Evolutionary conservation across 2,797 vertebrate species (phyloP).

Genomic region (Sebastes paucispinis): DNA sequence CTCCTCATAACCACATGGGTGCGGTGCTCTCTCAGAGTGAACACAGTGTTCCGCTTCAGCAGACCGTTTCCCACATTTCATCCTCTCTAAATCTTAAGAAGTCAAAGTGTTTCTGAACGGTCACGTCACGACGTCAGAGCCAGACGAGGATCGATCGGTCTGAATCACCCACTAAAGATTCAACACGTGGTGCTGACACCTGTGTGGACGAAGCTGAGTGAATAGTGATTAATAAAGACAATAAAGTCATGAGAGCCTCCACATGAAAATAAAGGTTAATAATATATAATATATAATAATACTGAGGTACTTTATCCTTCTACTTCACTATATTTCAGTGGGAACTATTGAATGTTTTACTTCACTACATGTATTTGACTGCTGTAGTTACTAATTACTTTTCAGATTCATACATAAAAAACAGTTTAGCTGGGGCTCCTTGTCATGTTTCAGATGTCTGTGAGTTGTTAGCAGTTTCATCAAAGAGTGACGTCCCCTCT

Average conservation of each 20-base stretch:
- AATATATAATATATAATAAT: not conserved
- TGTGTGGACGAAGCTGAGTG: not conserved
- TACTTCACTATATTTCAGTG: not conserved
- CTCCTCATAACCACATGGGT: slow-evolving; percentile 63
- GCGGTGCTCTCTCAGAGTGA: slow-evolving; percentile 67
- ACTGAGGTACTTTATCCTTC: not conserved
- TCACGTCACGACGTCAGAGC: slow-evolving; percentile 64
- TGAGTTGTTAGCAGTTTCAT: not conserved
- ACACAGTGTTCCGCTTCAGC: not conserved
- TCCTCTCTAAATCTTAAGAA: not conserved
- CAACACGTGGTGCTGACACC: slow-evolving; percentile 24
- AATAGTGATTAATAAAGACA: not conserved
- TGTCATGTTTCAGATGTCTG: not conserved
- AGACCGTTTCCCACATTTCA: not conserved
- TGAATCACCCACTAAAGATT: slow-evolving; percentile 70
- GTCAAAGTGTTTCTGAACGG: slow-evolving; percentile 32
- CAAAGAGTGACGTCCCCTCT: not conserved
- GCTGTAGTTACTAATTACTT: not conserved
- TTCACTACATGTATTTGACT: not conserved
- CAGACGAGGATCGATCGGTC: slow-evolving; percentile 17
- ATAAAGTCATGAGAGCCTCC: not conserved
- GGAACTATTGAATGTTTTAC: not conserved
- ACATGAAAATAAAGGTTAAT: too few species aligned
- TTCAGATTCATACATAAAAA: not conserved
- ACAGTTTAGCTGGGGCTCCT: not conserved